These are phyloP conservation scores for Myotis yumanensis DNA, from an alignment of 2,113 vertebrate genomes.

Conservation along the genomic window DNA sequence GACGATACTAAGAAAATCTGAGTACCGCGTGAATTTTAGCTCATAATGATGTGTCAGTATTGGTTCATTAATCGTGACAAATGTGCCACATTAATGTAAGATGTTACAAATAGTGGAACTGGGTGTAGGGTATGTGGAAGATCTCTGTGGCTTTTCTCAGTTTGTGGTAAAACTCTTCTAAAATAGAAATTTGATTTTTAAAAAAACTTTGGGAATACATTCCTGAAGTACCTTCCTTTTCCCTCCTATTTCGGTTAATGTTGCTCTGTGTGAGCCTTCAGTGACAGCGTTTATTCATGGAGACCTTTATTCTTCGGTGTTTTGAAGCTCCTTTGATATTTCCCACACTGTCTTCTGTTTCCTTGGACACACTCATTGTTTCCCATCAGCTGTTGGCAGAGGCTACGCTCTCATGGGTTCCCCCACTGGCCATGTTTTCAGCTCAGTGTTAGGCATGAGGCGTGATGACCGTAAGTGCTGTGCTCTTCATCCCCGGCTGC, in stretches of 20 bases:
- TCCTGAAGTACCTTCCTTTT: background rate
- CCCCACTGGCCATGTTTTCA: background rate
- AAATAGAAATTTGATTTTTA: background rate
- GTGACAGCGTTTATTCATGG: background rate
- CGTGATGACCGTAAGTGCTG: rapidly evolving
- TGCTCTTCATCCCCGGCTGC: too few species aligned
- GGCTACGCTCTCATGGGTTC: too few species aligned
- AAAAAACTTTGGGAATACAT: background rate
- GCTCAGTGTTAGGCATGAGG: background rate
- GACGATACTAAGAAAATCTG: background rate
- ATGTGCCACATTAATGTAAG: background rate
- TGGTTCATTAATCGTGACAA: background rate
- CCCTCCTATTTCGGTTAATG: background rate
- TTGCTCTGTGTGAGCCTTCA: background rate
- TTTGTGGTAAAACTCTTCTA: background rate
- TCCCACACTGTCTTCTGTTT: background rate
- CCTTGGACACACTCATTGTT: background rate
- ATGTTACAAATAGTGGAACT: background rate
- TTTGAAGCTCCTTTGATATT: background rate
- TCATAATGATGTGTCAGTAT: background rate
- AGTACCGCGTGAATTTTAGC: background rate
- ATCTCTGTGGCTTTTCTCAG: background rate
- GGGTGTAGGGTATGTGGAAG: too few species aligned
- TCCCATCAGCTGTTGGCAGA: too few species aligned
- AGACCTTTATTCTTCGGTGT: background rate